Conservation (phyloP, 2,113 vertebrate species). For the Nipponia nippon region DNA sequence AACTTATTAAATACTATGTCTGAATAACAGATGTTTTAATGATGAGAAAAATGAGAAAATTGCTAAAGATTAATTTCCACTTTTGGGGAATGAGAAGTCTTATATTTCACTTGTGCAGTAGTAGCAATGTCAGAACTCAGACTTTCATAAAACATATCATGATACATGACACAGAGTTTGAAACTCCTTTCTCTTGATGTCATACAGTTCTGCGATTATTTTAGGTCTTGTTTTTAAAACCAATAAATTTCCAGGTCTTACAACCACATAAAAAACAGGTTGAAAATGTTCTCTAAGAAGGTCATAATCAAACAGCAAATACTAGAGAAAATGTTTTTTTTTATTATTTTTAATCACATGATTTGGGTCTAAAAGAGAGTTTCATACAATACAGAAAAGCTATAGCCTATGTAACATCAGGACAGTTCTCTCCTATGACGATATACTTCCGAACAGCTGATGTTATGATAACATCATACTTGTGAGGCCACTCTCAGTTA, state of each 20-base stretch:
- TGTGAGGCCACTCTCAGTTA: neutral
- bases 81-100: neutral
- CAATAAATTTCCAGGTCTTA: neutral
- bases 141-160: neutral
- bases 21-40: neutral
- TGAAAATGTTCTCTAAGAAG: neutral
- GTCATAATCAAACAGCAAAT: neutral
- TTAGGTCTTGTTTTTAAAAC: neutral
- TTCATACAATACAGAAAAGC: neutral
- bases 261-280: neutral
- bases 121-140: neutral
- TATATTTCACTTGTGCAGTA: neutral
- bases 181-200: neutral
- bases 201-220: neutral
- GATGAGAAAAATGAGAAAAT: neutral
- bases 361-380: neutral
- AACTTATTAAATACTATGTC: slow-evolving; percentile 12
- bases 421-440: neutral
- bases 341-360: neutral
- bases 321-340: neutral
- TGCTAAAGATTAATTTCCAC: neutral
- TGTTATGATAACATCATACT: neutral
- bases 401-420: neutral
- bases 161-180: neutral
- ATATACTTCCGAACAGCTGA: neutral